These are phyloP conservation scores for Eriocheir sinensis DNA, from an alignment of 1,140 invertebrate genomes.

Conservation along the genomic window DNA sequence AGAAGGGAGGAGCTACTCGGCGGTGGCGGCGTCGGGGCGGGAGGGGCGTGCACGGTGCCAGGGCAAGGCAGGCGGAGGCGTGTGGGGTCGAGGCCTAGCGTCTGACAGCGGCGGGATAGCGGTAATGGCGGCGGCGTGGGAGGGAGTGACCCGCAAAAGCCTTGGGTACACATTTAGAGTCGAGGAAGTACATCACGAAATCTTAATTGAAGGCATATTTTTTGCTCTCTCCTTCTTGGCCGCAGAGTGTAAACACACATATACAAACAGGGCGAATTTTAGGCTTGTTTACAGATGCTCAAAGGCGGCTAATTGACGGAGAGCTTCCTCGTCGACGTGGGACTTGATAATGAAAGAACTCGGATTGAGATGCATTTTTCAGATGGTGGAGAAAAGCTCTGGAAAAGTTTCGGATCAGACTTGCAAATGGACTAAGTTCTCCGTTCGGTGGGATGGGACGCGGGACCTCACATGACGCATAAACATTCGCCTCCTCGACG, in stretches of 20 bases:
- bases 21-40: neutral
- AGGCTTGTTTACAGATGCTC: slow-evolving; percentile 31
- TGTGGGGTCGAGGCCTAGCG: slow-evolving; percentile 1
- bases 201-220: slow-evolving; percentile 37
- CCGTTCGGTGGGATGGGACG: neutral
- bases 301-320: slow-evolving; percentile 30
- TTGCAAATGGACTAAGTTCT: slow-evolving; percentile 6
- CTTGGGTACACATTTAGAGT: neutral
- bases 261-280: slow-evolving; percentile 12
- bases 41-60: slow-evolving; percentile 6
- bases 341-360: slow-evolving; percentile 5
- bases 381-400: neutral
- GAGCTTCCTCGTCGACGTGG: neutral
- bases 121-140: slow-evolving; percentile 26
- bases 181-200: slow-evolving; percentile 1
- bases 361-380: slow-evolving; percentile 1
- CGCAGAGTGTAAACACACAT: slow-evolving; percentile 15
- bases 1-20: neutral
- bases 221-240: neutral
- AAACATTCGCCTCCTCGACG: neutral
- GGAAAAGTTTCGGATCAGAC: neutral
- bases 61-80: neutral
- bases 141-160: slow-evolving; percentile 1
- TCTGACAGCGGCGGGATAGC: neutral
- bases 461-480: slow-evolving; percentile 19